These are phyloP conservation scores for Pseudococcus longispinus DNA, from an alignment of 2,888 invertebrate species.

Conservation along the genomic window DNA sequence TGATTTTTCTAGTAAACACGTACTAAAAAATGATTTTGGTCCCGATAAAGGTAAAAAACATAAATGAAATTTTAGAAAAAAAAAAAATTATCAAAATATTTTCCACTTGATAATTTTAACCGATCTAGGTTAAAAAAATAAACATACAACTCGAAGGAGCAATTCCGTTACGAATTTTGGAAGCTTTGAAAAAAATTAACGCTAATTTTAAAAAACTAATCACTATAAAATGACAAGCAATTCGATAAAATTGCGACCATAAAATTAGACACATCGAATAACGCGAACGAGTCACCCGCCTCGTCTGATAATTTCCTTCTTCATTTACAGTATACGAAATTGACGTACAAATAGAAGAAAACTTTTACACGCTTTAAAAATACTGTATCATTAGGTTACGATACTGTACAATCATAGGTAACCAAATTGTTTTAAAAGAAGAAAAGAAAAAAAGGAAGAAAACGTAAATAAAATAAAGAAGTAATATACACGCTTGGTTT, in stretches of 20 bases:
- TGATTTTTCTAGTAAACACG: not conserved
- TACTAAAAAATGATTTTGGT: not conserved
- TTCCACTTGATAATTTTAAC: not conserved
- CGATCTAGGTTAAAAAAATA: not conserved
- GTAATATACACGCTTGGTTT: conserved; percentile 1
- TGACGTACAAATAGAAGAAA: not conserved
- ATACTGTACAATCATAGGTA: not conserved
- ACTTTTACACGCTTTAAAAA: not conserved
- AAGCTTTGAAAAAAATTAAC: not conserved
- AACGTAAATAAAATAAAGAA: not conserved
- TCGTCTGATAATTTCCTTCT: not conserved
- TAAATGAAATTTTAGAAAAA: not conserved
- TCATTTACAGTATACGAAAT: too few relatives aligned
- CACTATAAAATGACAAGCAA: not conserved
- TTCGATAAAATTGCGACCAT: not conserved
- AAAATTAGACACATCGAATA: not conserved
- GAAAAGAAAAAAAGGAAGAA: not conserved
- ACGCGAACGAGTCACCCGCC: not conserved
- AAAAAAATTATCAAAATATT: not conserved
- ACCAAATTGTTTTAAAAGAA: not conserved
- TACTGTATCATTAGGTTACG: not conserved
- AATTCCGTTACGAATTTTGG: not conserved
- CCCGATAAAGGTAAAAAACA: not conserved
- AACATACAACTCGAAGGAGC: not conserved
- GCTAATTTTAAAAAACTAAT: not conserved